Evolutionary conservation across 2,888 invertebrate species (phyloP).

Genomic region (Watsonalla binaria): DNA sequence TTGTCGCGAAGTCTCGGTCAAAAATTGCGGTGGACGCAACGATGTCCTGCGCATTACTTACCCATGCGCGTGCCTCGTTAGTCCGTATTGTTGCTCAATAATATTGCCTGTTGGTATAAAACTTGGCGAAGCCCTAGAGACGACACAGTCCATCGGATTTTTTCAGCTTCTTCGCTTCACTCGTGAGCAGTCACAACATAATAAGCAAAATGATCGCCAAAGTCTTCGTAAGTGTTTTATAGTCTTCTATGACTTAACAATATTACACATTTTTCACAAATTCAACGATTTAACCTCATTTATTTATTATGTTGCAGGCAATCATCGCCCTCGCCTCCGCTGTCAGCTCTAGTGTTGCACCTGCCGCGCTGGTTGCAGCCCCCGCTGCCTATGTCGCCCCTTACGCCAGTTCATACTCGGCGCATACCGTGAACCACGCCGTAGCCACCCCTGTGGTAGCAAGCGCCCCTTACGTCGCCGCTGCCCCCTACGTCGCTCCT

Average conservation of each 20-base stretch:
- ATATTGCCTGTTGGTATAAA: constrained; percentile 60
- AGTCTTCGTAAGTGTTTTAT: constrained; percentile 59
- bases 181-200: constrained; percentile 67
- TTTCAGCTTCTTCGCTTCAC: constrained; percentile 41
- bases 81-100: constrained; percentile 55
- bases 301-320: constrained; percentile 42
- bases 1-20: constrained; percentile 65
- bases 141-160: constrained; percentile 60
- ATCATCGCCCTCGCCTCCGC: constrained; percentile 55
- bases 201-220: constrained; percentile 75
- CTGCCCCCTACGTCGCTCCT: constrained; percentile 32
- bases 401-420: constrained; percentile 86
- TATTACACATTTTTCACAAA: too few species aligned
- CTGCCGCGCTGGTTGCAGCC: constrained; percentile 81
- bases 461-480: constrained; percentile 47
- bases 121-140: constrained; percentile 57
- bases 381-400: constrained; percentile 82
- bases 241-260: background rate
- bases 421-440: constrained; percentile 86
- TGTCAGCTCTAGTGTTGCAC: constrained; percentile 51
- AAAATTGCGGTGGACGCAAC: constrained; percentile 52
- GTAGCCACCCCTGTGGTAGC: constrained; percentile 82
- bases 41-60: constrained; percentile 64
- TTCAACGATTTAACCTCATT: background rate
- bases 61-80: constrained; percentile 35